Conservation (phyloP, 1,140 invertebrate species). For the Conus ventricosus region DNA sequence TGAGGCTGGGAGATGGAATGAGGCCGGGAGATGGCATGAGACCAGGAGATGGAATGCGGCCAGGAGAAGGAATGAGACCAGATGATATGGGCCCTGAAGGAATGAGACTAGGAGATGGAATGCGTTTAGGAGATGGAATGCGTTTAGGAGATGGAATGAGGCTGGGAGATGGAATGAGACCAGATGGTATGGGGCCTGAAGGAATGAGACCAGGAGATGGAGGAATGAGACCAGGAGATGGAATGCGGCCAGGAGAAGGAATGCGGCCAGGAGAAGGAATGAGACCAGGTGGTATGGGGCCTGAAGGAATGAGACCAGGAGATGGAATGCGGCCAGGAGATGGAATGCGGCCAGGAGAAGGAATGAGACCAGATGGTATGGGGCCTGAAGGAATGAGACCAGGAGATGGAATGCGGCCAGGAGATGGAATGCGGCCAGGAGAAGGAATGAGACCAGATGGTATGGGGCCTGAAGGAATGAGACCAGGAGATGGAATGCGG, state of each 20-base stretch:
- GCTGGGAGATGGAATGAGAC: neutral
- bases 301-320: neutral
- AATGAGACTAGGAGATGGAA: slow-evolving; percentile 27
- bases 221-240: slow-evolving; percentile 21
- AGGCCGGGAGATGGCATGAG: neutral
- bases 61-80: slow-evolving; percentile 7
- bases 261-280: neutral
- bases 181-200: no score
- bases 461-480: no score
- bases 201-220: neutral
- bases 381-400: slow-evolving; percentile 13
- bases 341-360: neutral
- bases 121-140: slow-evolving; percentile 21
- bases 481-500: slow-evolving; percentile 19
- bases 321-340: neutral
- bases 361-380: neutral
- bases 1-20: neutral
- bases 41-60: neutral
- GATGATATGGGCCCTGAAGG: neutral
- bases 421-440: neutral
- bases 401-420: slow-evolving; percentile 8
- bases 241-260: neutral
- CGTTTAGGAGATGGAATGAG: neutral
- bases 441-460: neutral
- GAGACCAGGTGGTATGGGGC: no score